These are phyloP conservation scores for Tragelaphus buxtoni DNA, from an alignment of 2,113 vertebrate species.

Conservation along the genomic window DNA sequence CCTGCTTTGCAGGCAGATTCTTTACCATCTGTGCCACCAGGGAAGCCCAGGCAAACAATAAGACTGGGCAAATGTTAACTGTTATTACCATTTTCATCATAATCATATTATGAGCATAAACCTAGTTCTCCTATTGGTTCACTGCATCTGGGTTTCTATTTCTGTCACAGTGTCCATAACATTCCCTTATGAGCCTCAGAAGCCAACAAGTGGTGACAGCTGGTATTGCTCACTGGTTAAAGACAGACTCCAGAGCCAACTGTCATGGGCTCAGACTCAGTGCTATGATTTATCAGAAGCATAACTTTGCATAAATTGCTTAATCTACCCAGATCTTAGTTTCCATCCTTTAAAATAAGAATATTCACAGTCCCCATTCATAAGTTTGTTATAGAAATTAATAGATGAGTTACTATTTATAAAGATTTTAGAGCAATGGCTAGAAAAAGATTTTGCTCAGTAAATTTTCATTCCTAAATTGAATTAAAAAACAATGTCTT, in stretches of 20 bases:
- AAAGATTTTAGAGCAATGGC: not conserved
- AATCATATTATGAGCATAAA: not conserved
- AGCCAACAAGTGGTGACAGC: not conserved
- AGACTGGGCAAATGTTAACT: not conserved
- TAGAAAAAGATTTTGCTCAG: not conserved
- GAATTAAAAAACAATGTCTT: not conserved
- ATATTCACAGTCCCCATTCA: not conserved
- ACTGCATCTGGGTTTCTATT: not conserved
- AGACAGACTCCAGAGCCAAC: not conserved
- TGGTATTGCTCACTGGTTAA: not conserved
- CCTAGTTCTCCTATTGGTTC: not conserved
- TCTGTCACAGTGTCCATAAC: not conserved
- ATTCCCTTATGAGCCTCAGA: not conserved
- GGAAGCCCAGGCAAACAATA: not conserved
- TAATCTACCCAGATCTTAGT: not conserved
- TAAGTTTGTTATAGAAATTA: not conserved
- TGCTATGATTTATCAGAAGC: not conserved
- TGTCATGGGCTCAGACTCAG: not conserved
- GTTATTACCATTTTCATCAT: not conserved
- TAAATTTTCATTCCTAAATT: conserved; percentile 12
- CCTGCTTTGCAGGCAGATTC: not conserved
- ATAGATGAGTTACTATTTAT: not conserved
- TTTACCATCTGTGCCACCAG: not conserved
- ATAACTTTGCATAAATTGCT: not conserved
- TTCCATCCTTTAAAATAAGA: not conserved